Conservation (phyloP, 2,797 vertebrate genomes). For the Apodemus agrarius region DNA sequence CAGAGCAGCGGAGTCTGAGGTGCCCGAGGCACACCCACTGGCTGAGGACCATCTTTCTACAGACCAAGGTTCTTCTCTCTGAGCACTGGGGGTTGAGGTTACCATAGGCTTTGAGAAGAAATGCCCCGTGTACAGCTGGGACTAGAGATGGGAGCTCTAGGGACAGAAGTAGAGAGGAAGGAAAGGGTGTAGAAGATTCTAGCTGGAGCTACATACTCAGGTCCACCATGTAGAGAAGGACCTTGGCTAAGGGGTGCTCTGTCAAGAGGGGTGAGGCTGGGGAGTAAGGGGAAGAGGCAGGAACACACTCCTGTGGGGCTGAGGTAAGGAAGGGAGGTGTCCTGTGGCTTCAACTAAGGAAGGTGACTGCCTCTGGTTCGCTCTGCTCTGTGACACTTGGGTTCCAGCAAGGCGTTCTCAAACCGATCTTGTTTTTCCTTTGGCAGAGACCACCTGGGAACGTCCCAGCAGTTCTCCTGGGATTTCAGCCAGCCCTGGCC, state of each 20-base stretch:
- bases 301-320: background rate
- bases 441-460: conserved; percentile 97
- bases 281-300: background rate
- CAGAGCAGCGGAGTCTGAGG: background rate
- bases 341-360: background rate
- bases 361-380: background rate
- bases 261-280: rapidly evolving
- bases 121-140: background rate
- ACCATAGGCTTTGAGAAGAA: background rate
- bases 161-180: background rate
- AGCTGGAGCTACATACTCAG: background rate
- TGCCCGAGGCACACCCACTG: background rate
- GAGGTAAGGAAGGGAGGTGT: background rate
- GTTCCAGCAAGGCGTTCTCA: background rate
- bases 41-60: background rate
- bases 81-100: background rate
- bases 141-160: background rate
- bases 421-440: conserved; percentile 53
- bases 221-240: background rate
- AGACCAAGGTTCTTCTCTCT: background rate
- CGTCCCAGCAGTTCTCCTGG: conserved; percentile 93
- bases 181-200: background rate
- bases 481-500: conserved; percentile 92
- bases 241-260: background rate
- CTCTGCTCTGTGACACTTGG: background rate